These are phyloP conservation scores for Eleutherodactylus coqui DNA, from an alignment of 2,797 vertebrate genomes.

Conservation along the genomic window DNA sequence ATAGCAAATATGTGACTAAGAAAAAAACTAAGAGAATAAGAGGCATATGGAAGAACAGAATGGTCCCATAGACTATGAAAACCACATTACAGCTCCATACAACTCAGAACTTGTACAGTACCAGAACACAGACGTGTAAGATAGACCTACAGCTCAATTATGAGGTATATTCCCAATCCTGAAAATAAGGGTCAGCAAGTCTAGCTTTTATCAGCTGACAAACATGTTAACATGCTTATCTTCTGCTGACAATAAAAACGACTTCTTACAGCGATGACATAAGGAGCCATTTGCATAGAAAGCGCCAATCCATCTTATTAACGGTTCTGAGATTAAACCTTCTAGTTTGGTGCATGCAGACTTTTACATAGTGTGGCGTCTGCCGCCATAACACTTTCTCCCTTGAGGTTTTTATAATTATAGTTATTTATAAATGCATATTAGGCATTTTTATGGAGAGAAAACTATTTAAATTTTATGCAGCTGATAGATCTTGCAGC, in stretches of 20 bases:
- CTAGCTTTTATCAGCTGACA: not conserved
- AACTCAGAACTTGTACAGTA: not conserved
- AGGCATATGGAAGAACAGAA: not conserved
- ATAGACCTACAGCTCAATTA: not conserved
- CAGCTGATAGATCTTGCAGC: not conserved
- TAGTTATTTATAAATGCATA: conserved; percentile 12
- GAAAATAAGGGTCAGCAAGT: not conserved
- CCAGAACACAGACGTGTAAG: not conserved
- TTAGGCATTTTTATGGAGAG: not conserved
- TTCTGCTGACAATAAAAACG: not conserved
- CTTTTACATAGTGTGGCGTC: not conserved
- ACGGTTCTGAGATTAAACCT: conserved; percentile 11
- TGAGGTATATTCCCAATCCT: not conserved
- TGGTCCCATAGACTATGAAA: not conserved
- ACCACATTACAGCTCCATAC: not conserved
- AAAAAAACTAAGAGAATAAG: not conserved
- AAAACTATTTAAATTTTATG: conserved; percentile 3
- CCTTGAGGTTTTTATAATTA: conserved; percentile 20
- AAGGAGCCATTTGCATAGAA: conserved; percentile 22
- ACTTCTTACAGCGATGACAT: conserved; percentile 20
- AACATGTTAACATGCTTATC: not conserved
- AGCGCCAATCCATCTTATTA: conserved; percentile 26
- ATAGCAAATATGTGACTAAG: too few relatives aligned
- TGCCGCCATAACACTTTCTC: not conserved
- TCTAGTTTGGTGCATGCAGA: conserved; percentile 3